Conservation (phyloP, 2,113 vertebrate species). For the Pyxicephalus adspersus region DNA sequence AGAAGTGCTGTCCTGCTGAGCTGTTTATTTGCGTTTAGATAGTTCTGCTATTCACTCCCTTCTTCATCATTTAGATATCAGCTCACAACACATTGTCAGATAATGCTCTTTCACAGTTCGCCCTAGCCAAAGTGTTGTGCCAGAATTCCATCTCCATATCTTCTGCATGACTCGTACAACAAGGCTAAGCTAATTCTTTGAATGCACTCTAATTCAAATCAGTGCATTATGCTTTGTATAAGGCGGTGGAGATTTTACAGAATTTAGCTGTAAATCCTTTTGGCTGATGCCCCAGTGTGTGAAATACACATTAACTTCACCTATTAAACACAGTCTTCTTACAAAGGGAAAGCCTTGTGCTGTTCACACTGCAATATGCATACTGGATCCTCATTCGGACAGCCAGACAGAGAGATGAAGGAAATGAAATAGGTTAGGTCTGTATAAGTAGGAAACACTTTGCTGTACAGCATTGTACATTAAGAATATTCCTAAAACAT, state of each 20-base stretch:
- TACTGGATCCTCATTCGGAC: neutral
- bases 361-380: neutral
- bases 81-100: conserved; percentile 49
- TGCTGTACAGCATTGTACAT: neutral
- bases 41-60: conserved; percentile 13
- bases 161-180: conserved; percentile 12
- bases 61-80: conserved; percentile 35
- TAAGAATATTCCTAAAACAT: neutral
- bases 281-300: conserved; percentile 18
- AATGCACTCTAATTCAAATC: conserved; percentile 16
- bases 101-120: conserved; percentile 44
- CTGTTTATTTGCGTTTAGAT: conserved; percentile 3
- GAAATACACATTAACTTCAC: conserved; percentile 10
- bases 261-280: conserved; percentile 10
- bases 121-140: conserved; percentile 20
- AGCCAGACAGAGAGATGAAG: no score
- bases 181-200: conserved; percentile 17
- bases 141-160: conserved; percentile 30
- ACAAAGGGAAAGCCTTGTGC: neutral
- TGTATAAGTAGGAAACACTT: no score
- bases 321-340: conserved; percentile 17
- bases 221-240: conserved; percentile 12
- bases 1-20: neutral
- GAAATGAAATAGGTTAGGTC: no score
- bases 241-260: conserved; percentile 15